Evolutionary conservation across 2,113 vertebrate species (phyloP), one percentile per base, ranked within the genome.

Genomic region (Natator depressus): DNA sequence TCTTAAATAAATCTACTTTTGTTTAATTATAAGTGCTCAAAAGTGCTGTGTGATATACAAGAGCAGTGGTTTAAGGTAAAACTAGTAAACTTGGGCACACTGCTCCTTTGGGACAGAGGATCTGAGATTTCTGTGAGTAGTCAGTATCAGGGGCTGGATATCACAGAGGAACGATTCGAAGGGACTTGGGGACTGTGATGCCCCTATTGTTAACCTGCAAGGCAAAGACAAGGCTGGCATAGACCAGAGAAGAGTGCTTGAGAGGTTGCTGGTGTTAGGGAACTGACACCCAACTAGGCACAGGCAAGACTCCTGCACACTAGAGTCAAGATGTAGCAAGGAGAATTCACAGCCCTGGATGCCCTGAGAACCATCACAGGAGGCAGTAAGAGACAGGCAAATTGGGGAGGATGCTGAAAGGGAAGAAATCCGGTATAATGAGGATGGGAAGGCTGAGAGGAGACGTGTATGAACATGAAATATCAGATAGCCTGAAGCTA

Each of bases 391-490:
- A 54, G 62, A 20, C 76, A 85, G 69, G n/a, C n/a, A 83, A 42
- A 0, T 35, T 85, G 49, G 14, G 31, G 14, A 65, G 62, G 20
- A 78, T 50, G 24, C 38, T 0, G 0, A 25, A 14, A 25, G 50
- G 53, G 80, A 85, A 69, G 78, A 38, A 93, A 95, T 75, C 20
- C 31, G 0, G 42, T 49, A 7, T 10, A 42, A 79, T 38, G 1
- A 1, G 91, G 79, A 79, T 47, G 50, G 47, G 31, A 89, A 87
- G 2, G 0, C 49, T 62, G 29, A 75, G 49, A 81, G 24, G 42
- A 51, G 79, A 50, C 27, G 69, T 1, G 24, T 31, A 85, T 85
- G 53, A 69, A 82, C 0, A 2, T n/a, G 55, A 85, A 94, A 85
- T 17, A 5, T 35, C 25, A 76, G 20, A n/a, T 29, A 65, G 49